A percentile compares a stretch with the other conserved stretches of the same genome.
Conservation (phyloP, 2,113 vertebrate species). For the Nansenia antarctica region DNA sequence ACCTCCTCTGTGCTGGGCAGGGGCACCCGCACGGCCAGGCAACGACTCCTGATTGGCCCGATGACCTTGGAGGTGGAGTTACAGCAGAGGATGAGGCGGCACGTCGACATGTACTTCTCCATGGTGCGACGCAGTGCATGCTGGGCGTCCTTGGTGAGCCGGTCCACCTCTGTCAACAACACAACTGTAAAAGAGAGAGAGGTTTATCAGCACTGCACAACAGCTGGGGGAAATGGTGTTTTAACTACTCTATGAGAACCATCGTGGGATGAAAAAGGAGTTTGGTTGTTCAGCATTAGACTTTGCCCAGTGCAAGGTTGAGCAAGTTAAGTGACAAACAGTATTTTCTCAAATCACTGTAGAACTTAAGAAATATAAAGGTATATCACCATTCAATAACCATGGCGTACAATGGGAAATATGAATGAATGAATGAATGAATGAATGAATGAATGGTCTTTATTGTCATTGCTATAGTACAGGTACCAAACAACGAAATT, state of each 20-base stretch:
- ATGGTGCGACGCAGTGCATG: slow-evolving; percentile 96
- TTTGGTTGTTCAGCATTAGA: too few relatives aligned
- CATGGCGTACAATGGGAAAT: too few relatives aligned
- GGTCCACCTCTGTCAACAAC: slow-evolving; percentile 93
- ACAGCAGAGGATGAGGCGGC: slow-evolving; percentile 92
- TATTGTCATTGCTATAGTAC: too few relatives aligned
- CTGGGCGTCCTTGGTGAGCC: slow-evolving; percentile 95
- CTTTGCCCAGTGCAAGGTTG: too few relatives aligned
- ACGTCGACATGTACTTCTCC: slow-evolving; percentile 97
- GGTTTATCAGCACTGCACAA: not conserved
- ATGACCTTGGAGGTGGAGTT: slow-evolving; percentile 98
- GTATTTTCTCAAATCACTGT: not conserved
- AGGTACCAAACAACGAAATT: too few relatives aligned
- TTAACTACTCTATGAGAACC: too few relatives aligned
- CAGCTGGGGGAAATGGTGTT: too few relatives aligned
- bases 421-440: too few relatives aligned
- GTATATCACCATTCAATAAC: too few relatives aligned
- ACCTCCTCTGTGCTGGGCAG: slow-evolving; percentile 92
- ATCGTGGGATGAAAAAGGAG: too few relatives aligned
- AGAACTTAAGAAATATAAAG: not conserved
- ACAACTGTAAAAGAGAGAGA: slow-evolving; percentile 80
- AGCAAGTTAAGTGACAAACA: not conserved
- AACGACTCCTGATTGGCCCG: slow-evolving; percentile 90
- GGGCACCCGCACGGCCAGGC: slow-evolving; percentile 89
- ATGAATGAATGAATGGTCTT: too few relatives aligned